Conservation (phyloP, 2,888 invertebrate species). For the Trissoscelio sp. region DNA sequence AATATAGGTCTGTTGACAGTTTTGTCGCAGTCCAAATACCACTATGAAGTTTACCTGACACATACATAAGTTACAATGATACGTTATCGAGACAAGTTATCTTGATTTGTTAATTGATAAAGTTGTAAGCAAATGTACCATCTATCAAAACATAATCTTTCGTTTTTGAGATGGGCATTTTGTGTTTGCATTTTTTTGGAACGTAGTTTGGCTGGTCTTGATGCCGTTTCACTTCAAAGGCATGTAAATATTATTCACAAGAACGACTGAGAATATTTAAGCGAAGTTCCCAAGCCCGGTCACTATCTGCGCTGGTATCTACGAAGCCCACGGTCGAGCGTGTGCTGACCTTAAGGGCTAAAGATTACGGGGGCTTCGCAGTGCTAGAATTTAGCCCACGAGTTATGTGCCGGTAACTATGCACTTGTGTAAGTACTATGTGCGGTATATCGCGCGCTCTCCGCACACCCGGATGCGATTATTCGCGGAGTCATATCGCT, state of each 20-base stretch:
- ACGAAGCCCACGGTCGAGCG: slow-evolving; percentile 70
- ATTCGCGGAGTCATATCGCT: slow-evolving; percentile 61
- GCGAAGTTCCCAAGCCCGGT: slow-evolving; percentile 73
- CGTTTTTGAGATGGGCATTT: background rate
- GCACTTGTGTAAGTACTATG: slow-evolving; percentile 49
- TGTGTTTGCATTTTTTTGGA: too few relatives aligned
- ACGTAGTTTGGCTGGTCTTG: background rate
- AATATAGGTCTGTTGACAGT: slow-evolving; percentile 49
- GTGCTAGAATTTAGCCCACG: slow-evolving; percentile 75
- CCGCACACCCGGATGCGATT: slow-evolving; percentile 64
- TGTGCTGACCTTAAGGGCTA: slow-evolving; percentile 80
- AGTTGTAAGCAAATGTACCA: background rate
- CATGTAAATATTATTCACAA: slow-evolving; percentile 53
- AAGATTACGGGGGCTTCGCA: slow-evolving; percentile 79
- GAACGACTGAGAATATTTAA: slow-evolving; percentile 69
- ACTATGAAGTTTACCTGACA: slow-evolving; percentile 9
- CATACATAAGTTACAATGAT: slow-evolving; percentile 8
- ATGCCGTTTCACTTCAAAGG: slow-evolving; percentile 10
- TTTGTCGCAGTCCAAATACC: slow-evolving; percentile 24
- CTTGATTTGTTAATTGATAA: slow-evolving; percentile 47
- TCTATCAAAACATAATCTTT: too few relatives aligned
- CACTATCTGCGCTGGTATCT: slow-evolving; percentile 74
- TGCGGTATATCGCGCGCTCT: slow-evolving; percentile 39
- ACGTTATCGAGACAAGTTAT: slow-evolving; percentile 40
- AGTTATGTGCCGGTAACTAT: slow-evolving; percentile 56